A percentile compares a stretch with the other conserved stretches of the same genome.
phyloP scores from a whole-genome alignment of 2,888 invertebrate species.

The Netelia melanura region DNA sequence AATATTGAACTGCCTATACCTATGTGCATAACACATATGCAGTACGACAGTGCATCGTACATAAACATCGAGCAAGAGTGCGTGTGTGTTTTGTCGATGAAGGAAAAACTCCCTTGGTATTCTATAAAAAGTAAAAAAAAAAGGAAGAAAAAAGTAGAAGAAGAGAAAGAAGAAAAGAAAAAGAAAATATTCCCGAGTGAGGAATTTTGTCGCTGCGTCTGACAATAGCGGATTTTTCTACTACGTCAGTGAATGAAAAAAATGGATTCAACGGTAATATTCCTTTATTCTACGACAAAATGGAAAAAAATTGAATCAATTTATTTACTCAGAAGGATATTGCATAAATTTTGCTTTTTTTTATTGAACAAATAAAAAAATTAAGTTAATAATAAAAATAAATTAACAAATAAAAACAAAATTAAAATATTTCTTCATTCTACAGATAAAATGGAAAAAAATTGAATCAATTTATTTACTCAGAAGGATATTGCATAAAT shows the following conservation, averaged over 20 bases:
- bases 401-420: background rate
- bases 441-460: too few relatives aligned
- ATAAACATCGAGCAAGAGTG: slow-evolving; percentile 8
- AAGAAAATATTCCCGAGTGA: background rate
- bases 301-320: too few relatives aligned
- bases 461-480: too few relatives aligned
- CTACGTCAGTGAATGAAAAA: background rate
- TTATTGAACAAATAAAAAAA: too few relatives aligned
- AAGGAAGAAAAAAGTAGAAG: background rate
- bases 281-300: background rate
- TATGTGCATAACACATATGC: background rate
- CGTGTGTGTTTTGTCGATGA: background rate
- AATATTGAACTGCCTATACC: background rate
- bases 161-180: background rate
- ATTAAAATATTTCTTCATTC: background rate
- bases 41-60: background rate
- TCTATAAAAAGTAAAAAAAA: background rate
- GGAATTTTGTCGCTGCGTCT: slow-evolving; percentile 2
- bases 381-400: too few relatives aligned
- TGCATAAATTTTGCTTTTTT: too few relatives aligned
- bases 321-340: too few relatives aligned
- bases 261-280: background rate
- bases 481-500: too few relatives aligned
- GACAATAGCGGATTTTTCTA: slow-evolving; percentile 31
- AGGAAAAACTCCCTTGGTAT: too few relatives aligned